These are phyloP conservation scores for Cetoscarus ocellatus DNA, from an alignment of 2,797 vertebrate genomes.

Conservation along the genomic window DNA sequence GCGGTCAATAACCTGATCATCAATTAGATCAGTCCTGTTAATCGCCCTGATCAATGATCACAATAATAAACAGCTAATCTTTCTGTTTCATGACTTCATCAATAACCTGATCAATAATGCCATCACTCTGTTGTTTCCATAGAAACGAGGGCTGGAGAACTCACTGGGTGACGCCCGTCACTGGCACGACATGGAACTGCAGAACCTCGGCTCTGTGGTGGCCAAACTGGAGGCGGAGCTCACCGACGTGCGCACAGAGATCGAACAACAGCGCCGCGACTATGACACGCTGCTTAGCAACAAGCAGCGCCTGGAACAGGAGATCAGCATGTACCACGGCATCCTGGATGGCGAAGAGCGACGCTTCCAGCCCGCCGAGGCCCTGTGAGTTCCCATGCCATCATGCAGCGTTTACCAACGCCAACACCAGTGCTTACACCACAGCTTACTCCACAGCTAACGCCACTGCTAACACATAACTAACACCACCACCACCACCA, in stretches of 20 bases:
- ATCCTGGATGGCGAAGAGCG: conserved; percentile 93
- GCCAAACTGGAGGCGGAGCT: conserved; percentile 92
- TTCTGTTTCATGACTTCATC: too few relatives aligned
- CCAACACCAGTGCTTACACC: background rate
- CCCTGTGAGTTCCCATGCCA: conserved; percentile 30
- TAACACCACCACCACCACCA: too few relatives aligned
- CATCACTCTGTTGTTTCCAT: background rate
- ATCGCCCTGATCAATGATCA: background rate
- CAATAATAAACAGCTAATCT: too few relatives aligned
- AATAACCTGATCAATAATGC: background rate
- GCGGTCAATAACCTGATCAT: background rate
- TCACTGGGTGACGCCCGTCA: conserved; percentile 90
- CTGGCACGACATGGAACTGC: conserved; percentile 94
- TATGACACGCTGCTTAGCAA: conserved; percentile 87
- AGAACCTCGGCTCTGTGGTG: conserved; percentile 92
- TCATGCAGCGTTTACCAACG: too few relatives aligned
- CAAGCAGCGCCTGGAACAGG: conserved; percentile 90
- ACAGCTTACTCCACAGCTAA: background rate
- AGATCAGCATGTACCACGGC: conserved; percentile 89
- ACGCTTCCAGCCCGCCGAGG: conserved; percentile 70
- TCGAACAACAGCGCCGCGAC: conserved; percentile 89
- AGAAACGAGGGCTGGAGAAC: conserved; percentile 95
- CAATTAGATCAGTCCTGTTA: too few relatives aligned
- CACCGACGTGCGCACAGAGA: conserved; percentile 86
- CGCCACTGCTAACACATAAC: background rate